Conservation (phyloP, 1,140 invertebrate species). For the Cyphomyrmex costatus region DNA sequence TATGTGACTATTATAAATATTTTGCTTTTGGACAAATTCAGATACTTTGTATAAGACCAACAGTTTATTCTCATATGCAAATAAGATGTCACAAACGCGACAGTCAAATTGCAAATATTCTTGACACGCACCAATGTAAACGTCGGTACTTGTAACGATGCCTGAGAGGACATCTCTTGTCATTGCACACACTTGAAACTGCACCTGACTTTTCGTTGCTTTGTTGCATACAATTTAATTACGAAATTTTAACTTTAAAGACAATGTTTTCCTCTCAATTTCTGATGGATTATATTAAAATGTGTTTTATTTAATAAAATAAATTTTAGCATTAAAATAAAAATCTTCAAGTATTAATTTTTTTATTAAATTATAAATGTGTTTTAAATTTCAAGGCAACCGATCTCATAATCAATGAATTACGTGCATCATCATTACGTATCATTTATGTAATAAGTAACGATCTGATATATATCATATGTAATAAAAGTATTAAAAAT, state of each 20-base stretch:
- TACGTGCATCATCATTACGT: not conserved
- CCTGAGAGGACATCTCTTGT: not conserved
- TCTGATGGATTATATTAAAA: not conserved
- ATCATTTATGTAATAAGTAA: not conserved
- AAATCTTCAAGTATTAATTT: not conserved
- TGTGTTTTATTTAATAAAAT: not conserved
- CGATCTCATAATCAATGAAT: not conserved
- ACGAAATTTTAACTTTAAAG: not conserved
- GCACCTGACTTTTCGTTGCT: conserved; percentile 2
- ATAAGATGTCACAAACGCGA: conserved; percentile 71
- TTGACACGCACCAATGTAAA: conserved; percentile 28
- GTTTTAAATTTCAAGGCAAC: not conserved
- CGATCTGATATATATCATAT: not conserved
- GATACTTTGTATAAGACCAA: conserved; percentile 6
- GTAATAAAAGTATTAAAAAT: not conserved
- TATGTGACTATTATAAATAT: conserved; percentile 52
- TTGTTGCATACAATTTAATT: not conserved
- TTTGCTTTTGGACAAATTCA: conserved; percentile 22
- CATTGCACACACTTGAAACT: not conserved
- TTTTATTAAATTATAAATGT: conserved; percentile 8
- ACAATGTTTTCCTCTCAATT: not conserved
- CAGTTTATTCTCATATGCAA: conserved; percentile 70
- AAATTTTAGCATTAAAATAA: not conserved
- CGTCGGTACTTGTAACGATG: not conserved
- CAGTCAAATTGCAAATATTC: conserved; percentile 56